A percentile compares a stretch with the other conserved stretches of the same genome.
Conservation (phyloP, 2,888 invertebrate species). For the Rhorus exstirpatorius region DNA sequence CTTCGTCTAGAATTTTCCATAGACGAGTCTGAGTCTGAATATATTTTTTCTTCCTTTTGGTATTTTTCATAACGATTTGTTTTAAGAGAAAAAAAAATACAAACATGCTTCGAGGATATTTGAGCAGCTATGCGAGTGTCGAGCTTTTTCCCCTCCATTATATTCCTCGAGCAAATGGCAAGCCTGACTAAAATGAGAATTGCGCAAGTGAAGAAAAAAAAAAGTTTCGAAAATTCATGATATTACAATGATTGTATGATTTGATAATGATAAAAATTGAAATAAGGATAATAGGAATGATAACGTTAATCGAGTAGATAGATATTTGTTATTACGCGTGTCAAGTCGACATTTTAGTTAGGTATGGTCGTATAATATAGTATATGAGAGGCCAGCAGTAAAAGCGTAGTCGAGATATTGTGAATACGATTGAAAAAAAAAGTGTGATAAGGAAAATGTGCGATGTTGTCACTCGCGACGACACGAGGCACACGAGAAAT, state of each 20-base stretch:
- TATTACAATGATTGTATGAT: conserved; percentile 48
- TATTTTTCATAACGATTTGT: too few species aligned
- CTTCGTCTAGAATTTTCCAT: too few species aligned
- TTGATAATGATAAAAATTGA: conserved; percentile 20
- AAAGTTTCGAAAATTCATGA: conserved; percentile 50
- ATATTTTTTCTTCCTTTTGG: too few species aligned
- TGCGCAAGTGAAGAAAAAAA: conserved; percentile 3
- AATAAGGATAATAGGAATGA: conserved; percentile 38
- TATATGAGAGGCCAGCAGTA: conserved; percentile 44
- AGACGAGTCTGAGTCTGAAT: too few species aligned
- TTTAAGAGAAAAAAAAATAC: too few species aligned
- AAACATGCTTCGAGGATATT: too few species aligned
- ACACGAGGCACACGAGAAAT: conserved; percentile 41
- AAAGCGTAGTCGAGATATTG: conserved; percentile 50
- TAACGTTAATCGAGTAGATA: conserved; percentile 49
- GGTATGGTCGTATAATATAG: too few species aligned
- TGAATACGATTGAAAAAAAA: conserved; percentile 34
- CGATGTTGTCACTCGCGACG: conserved; percentile 37
- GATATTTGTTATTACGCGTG: conserved; percentile 56
- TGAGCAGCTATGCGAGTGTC: conserved; percentile 46
- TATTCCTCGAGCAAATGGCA: conserved; percentile 3
- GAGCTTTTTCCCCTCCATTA: conserved; percentile 22
- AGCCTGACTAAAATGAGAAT: background rate
- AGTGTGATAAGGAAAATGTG: conserved; percentile 40
- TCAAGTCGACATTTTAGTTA: conserved; percentile 53